Percentiles rank a stretch among this genome's conserved stretches.
Evolutionary conservation across 2,888 invertebrate species (phyloP).

Genomic region (Coremacera marginata): DNA sequence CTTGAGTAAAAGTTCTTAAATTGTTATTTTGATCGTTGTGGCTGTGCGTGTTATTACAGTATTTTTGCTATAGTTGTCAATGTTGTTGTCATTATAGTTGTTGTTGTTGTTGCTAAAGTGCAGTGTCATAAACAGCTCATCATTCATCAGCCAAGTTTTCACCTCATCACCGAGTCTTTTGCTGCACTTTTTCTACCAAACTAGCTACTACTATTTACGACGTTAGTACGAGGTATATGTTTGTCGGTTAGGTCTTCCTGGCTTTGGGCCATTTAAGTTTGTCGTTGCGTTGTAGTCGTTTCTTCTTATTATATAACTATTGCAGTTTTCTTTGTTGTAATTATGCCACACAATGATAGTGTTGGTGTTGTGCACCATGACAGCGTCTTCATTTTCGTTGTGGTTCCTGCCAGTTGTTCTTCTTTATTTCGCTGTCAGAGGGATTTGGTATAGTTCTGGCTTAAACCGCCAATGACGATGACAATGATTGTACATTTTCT

Average conservation of each 20-base stretch:
- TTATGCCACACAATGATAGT: slow-evolving; percentile 28
- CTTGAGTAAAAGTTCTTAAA: not conserved
- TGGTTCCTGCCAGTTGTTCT: not conserved
- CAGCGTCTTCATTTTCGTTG: not conserved
- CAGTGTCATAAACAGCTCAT: slow-evolving; percentile 67
- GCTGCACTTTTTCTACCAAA: not conserved
- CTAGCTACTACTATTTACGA: not conserved
- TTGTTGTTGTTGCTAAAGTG: slow-evolving; percentile 51
- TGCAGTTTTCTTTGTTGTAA: slow-evolving; percentile 21
- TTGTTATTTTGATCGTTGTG: not conserved
- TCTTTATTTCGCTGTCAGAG: not conserved
- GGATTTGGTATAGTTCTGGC: not conserved
- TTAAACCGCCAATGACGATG: slow-evolving; percentile 45
- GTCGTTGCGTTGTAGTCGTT: not conserved
- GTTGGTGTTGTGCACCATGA: not conserved
- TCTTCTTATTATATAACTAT: not conserved
- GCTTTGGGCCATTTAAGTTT: slow-evolving; percentile 23
- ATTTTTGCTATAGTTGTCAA: not conserved
- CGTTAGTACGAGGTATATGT: not conserved
- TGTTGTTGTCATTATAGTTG: slow-evolving; percentile 18
- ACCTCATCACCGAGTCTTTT: slow-evolving; percentile 13
- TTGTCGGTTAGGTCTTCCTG: not conserved
- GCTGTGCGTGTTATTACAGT: no score
- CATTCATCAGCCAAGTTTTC: slow-evolving; percentile 54
- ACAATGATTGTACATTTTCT: slow-evolving; percentile 67